Evolutionary conservation across 23 tunicate species (phyloP), one percentile per base, ranked within the genome.

Genomic region (Corella eumyota): DNA sequence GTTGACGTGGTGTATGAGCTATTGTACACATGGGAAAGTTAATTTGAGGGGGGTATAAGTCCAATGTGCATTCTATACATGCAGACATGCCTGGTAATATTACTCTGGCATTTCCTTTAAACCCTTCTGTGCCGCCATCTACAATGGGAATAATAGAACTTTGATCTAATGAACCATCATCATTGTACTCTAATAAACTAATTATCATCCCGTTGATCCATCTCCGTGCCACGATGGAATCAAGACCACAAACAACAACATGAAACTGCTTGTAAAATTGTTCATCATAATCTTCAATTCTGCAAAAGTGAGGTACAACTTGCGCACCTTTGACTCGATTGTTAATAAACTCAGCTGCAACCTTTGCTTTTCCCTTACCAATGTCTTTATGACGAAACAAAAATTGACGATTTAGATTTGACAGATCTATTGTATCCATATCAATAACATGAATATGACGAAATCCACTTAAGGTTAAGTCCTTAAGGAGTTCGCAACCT

Each of bases 61-160:
- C 91, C 34, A 90, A 58, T 4, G 90, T 80, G 68, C 97, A 90
- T 0, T 90, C 91, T 27, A 90, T 64, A 66, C 97, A 90, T 6
- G 97, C 81, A 6, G 84, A 62, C 67, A 80, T 68, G 29, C 91
- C 91, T 13, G 97, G 97, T 0, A 75, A 45, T 32, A 90, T 65
- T 1, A 90, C 84, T 32, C 91, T 48, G 5, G 65, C 83, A 64
- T 77, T 74, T 11, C 97, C 97, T 52, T 75, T 90, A 49, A 90
- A 90, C 19, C 92, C 97, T 65, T 90, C 97, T 19, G 97, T 90
- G 11, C 97, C 97, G 26, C 97, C 97, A 69, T 90, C 97, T 31
- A 90, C 74, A n/a, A 90, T 49, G 26, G 97, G 97, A 7, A 75
- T 70, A 19, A 80, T 44, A 0, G 97, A 73, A 56, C 73, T 60